These are phyloP conservation scores for Teleogryllus occipitalis DNA, from an alignment of 1,140 invertebrate genomes.

Conservation along the genomic window DNA sequence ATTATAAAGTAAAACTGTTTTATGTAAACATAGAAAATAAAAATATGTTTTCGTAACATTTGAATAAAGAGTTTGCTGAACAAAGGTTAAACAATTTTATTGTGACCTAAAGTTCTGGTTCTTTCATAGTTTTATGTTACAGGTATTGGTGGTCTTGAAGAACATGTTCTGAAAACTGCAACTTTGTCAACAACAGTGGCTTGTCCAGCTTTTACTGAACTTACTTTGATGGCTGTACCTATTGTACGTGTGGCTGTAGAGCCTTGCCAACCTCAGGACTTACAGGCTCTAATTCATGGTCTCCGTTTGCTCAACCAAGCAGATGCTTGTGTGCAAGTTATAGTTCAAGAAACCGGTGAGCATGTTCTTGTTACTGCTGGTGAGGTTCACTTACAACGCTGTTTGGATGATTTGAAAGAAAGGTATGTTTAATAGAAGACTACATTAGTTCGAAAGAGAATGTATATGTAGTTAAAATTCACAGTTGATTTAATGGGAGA, in stretches of 20 bases:
- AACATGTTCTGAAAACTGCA: slow-evolving; percentile 81
- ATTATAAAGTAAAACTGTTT: too few relatives aligned
- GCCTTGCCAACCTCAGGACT: slow-evolving; percentile 70
- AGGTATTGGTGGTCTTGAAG: slow-evolving; percentile 81
- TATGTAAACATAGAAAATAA: too few relatives aligned
- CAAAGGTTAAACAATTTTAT: too few relatives aligned
- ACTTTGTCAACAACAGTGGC: slow-evolving; percentile 76
- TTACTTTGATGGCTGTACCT: slow-evolving; percentile 70
- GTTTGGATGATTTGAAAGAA: slow-evolving; percentile 72
- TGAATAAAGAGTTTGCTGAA: too few relatives aligned
- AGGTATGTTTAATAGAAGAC: slow-evolving; percentile 32
- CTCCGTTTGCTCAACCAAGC: slow-evolving; percentile 81
- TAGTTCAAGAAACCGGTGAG: slow-evolving; percentile 90
- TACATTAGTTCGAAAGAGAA: not conserved
- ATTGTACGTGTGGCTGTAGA: slow-evolving; percentile 94
- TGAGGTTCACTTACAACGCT: slow-evolving; percentile 94
- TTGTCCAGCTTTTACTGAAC: slow-evolving; percentile 83
- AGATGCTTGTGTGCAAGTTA: slow-evolving; percentile 85
- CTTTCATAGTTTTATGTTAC: slow-evolving; percentile 30
- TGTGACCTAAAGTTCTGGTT: too few relatives aligned
- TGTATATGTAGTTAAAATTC: too few relatives aligned
- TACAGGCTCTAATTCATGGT: slow-evolving; percentile 72
- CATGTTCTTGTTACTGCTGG: slow-evolving; percentile 94
- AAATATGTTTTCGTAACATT: too few relatives aligned
- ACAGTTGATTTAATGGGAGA: too few relatives aligned